Percentiles rank a stretch among this genome's conserved stretches.
Evolutionary conservation across 53 echinoderm and acorn worm species (phyloP).

Genomic region (Apostichopus leukothele): DNA sequence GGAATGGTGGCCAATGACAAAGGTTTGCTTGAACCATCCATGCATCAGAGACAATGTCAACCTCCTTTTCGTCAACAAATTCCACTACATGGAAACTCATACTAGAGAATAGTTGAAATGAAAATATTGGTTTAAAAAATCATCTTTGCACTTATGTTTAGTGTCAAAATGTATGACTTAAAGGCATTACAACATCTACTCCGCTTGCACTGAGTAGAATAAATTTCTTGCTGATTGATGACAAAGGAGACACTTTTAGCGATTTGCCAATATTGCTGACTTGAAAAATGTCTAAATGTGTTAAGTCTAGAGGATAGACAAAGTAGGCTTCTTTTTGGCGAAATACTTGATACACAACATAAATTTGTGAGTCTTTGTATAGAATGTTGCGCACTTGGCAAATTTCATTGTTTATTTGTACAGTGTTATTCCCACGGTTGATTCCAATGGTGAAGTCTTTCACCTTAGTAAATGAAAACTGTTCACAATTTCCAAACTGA

Average conservation of each 20-base stretch:
- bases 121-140: not conserved
- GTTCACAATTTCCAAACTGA: constrained; percentile 1
- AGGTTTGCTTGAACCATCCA: not conserved
- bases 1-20: constrained; percentile 12
- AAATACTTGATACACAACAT: constrained; percentile 4
- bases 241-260: not conserved
- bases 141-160: not conserved
- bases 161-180: not conserved
- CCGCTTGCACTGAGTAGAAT: not conserved
- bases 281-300: not conserved
- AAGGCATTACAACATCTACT: not conserved
- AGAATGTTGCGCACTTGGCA: constrained; percentile 27
- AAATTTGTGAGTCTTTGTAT: not conserved
- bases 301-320: constrained; percentile 16
- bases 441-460: not conserved
- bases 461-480: not conserved
- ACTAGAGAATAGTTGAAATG: not conserved
- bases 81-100: constrained; percentile 18
- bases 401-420: not conserved
- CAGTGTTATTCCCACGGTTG: not conserved
- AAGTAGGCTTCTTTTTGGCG: constrained; percentile 11
- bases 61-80: constrained; percentile 4
- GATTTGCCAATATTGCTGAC: not conserved
- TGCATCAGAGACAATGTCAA: not conserved
- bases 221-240: not conserved